Evolutionary conservation across 2,113 vertebrate species (phyloP), one percentile per base, ranked within the genome.

Genomic region (Ceyx margarethae): DNA sequence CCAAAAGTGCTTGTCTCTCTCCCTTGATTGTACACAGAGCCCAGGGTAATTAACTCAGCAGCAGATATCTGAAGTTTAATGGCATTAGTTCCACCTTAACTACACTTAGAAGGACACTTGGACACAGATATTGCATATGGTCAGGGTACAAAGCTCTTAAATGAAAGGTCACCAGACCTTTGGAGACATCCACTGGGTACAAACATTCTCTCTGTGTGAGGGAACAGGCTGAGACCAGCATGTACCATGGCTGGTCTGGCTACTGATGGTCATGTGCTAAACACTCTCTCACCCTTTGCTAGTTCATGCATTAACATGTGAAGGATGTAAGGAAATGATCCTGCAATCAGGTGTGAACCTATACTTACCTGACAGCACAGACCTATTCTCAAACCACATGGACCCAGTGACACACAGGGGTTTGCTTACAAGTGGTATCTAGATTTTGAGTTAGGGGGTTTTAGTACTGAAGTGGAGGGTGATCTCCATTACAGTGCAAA

Each of bases 301-400:
- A 75, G 42, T 29, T 53, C 43, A 33, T 48, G 10, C 10, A 26
- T 60, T 53, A 42, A 29, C 3, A 25, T 0, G 0, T 31, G 51
- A 71, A 35, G 22, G 62, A 51, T 37, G 46, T 46, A 57, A 75
- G 42, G 54, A 53, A 53, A 48, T 68, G 33, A 54, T 29, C 76
- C 43, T 7, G 9, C n/a, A 13, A 15, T 67, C 12, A 15, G 13
- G 4, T 62, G 29, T 73, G 69, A 62, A 29, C 19, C 19, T 72
- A 11, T 13, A 3, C 29, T 51, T n/a, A n/a, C 4, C 46, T 67
- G n/a, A 58, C n/a, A 72, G 42, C 29, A 42, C 46, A 61, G 68
- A n/a, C 3, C 0, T 56, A 9, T 51, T 68, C 28, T 42, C 51
- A 58, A 80, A 48, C 68, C 50, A 26, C 21, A 8, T 0, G 4